phyloP scores from a whole-genome alignment of 1,140 invertebrate genomes.

The Cyclargus thomasi region DNA sequence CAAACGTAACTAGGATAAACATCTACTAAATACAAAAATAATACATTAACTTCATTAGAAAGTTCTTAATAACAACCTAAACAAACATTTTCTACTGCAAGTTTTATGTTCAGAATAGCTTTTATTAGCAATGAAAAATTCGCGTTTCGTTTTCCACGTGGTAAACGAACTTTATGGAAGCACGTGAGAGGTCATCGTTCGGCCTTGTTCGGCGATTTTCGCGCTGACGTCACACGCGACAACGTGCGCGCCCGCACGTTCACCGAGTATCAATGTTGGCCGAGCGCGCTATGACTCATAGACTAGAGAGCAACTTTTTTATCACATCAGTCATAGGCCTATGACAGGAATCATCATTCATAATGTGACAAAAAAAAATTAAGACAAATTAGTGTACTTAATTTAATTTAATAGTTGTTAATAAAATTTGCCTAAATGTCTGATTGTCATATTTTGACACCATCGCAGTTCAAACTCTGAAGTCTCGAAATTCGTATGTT shows the following conservation, averaged over 20 bases:
- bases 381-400: not conserved
- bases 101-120: not conserved
- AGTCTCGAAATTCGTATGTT: no score
- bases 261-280: slow-evolving; percentile 9
- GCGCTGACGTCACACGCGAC: slow-evolving; percentile 44
- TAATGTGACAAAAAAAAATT: not conserved
- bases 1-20: no score
- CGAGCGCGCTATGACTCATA: not conserved
- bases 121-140: not conserved
- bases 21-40: no score
- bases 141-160: not conserved
- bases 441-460: no score
- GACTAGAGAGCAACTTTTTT: not conserved
- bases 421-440: no score
- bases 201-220: slow-evolving; percentile 60
- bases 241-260: slow-evolving; percentile 57
- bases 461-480: no score
- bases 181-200: slow-evolving; percentile 46
- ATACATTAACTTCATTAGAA: no score
- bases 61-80: not conserved
- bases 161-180: slow-evolving; percentile 8
- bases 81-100: not conserved
- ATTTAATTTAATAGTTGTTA: not conserved
- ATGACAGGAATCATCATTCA: not conserved
- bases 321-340: not conserved